Evolutionary conservation across 2,888 invertebrate species (phyloP), one percentile per base, ranked within the genome.

Genomic region (Syrista parreyssii): DNA sequence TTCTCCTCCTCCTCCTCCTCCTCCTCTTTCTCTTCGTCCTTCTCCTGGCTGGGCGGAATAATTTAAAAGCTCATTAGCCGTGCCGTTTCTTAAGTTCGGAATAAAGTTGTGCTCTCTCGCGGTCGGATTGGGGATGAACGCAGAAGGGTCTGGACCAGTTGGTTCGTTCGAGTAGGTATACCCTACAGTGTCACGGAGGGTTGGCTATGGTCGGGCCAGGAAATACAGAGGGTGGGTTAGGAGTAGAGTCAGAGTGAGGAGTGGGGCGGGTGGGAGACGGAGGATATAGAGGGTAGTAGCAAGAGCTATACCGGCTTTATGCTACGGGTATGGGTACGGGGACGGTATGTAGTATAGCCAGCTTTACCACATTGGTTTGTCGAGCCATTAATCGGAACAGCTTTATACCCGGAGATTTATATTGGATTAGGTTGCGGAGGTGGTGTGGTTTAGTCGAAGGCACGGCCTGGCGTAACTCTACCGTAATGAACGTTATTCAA

Each of bases 41-140:
- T 40, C 75, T 77, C 77, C 68, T 4, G 36, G 15, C 68, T 75
- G 31, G 79, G 78, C 79, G 82, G 87, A 89, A 90, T 90, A 90
- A 90, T 90, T 90, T 89, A 88, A 89, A 90, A 88, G 88, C 89
- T 90, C 90, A 88, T 90, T 90, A 90, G 89, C 87, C 86, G 86
- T 84, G 86, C 87, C 89, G 86, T 88, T 88, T 89, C 88, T 88
- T 87, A 86, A 88, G 85, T 88, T 89, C 81, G 82, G 84, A 85
- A 87, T 88, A 87, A 88, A 89, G 86, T 88, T 88, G 84, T 84
- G 76, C 80, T 9, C 55, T 55, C 55, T 55, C 80, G 78, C 35
- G 74, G 74, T 74, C 30, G 36, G 35, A 71, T 33, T 31, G 35
- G 69, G 75, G 72, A 69, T 74, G 68, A 68, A 75, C 68, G 75